phyloP scores from a whole-genome alignment of 2,888 invertebrate species.

The Leptinotarsa peninsularis region DNA sequence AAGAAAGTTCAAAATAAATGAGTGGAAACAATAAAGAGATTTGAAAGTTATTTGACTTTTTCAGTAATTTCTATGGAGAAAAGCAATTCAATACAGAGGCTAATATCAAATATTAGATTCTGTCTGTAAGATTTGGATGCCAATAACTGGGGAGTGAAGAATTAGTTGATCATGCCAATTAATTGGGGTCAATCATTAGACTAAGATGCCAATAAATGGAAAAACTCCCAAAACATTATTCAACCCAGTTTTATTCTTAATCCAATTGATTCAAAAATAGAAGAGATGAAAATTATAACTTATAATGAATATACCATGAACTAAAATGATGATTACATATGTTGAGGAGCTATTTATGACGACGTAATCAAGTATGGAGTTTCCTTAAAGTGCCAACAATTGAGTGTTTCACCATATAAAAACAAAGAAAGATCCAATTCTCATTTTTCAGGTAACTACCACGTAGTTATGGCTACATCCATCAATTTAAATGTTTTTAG shows the following conservation, averaged over 20 bases:
- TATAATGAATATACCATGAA: not conserved
- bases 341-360: slow-evolving; percentile 6
- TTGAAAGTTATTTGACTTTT: not conserved
- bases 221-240: not conserved
- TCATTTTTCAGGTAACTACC: too few relatives aligned
- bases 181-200: not conserved
- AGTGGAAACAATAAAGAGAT: not conserved
- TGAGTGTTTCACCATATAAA: not conserved
- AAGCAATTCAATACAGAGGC: not conserved
- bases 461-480: too few relatives aligned
- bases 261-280: not conserved
- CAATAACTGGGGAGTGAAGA: not conserved
- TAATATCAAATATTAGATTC: not conserved
- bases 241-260: not conserved
- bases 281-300: not conserved
- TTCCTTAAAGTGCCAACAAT: not conserved
- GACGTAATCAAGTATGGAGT: not conserved
- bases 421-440: too few relatives aligned
- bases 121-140: not conserved
- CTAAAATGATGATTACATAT: slow-evolving; percentile 3
- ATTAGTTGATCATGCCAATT: not conserved
- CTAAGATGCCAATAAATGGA: not conserved
- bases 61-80: not conserved
- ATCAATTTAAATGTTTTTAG: too few relatives aligned
- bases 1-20: not conserved